These are phyloP conservation scores for Synergus gifuensis DNA, from an alignment of 2,888 invertebrate genomes.

Conservation along the genomic window DNA sequence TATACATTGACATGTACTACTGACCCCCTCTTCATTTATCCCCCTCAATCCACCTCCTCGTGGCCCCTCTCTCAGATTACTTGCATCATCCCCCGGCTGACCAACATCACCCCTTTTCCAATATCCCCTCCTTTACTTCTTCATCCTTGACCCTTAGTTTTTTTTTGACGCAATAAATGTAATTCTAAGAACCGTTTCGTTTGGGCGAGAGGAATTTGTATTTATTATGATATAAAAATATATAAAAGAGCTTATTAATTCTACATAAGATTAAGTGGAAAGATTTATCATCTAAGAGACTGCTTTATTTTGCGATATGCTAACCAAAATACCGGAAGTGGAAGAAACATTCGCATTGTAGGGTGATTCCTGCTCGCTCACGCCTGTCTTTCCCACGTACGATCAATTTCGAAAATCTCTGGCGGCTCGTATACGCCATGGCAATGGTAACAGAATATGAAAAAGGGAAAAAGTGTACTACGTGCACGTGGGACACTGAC, in stretches of 20 bases:
- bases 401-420: constrained; percentile 66
- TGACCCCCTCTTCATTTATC: no score
- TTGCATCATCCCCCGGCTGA: no score
- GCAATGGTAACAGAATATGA: constrained; percentile 66
- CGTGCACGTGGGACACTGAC: constrained; percentile 53
- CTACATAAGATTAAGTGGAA: background rate
- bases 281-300: background rate
- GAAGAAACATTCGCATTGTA: constrained; percentile 5
- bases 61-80: no score
- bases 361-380: constrained; percentile 19
- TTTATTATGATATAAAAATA: background rate
- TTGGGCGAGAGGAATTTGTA: background rate
- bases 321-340: constrained; percentile 18
- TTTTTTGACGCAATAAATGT: no score
- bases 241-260: background rate
- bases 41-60: no score
- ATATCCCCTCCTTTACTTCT: no score
- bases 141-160: no score
- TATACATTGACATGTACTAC: no score
- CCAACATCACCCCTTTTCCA: no score
- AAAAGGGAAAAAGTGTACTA: constrained; percentile 57
- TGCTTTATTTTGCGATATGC: background rate
- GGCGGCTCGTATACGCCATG: constrained; percentile 58
- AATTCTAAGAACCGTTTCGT: no score
- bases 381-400: constrained; percentile 51